Percentiles rank a stretch among this genome's conserved stretches.
Evolutionary conservation across 1,140 invertebrate genomes (phyloP).

Genomic region (Sycophaga agraensis): DNA sequence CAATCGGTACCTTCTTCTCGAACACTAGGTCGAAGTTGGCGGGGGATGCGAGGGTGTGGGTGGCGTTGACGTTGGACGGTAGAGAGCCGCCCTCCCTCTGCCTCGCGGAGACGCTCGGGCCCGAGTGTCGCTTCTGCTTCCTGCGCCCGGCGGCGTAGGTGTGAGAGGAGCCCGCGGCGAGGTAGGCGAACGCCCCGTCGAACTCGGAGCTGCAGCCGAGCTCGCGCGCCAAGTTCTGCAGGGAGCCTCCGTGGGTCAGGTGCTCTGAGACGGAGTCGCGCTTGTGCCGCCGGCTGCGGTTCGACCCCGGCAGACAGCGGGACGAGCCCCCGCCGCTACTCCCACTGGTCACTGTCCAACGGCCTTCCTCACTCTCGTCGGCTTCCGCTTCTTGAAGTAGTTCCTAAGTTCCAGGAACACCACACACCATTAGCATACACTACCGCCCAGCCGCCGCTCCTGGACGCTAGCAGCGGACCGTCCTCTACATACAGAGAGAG

Average conservation of each 20-base stretch:
- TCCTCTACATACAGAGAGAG: background rate
- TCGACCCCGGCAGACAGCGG: conserved; percentile 41
- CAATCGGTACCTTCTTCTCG: conserved; percentile 50
- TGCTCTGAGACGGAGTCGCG: conserved; percentile 57
- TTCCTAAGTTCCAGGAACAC: conserved; percentile 49
- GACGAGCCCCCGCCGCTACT: conserved; percentile 10
- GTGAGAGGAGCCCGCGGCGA: conserved; percentile 48
- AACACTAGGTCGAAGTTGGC: conserved; percentile 52
- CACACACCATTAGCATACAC: background rate
- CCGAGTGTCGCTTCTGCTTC: conserved; percentile 45
- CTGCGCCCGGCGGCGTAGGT: conserved; percentile 47
- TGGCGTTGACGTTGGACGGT: conserved; percentile 63
- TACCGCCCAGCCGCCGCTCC: too few relatives aligned
- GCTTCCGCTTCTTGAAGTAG: conserved; percentile 64
- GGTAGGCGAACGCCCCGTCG: conserved; percentile 49
- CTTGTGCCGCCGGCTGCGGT: conserved; percentile 52
- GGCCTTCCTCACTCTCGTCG: conserved; percentile 58
- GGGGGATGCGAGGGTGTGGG: conserved; percentile 50
- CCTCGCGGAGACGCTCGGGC: conserved; percentile 61
- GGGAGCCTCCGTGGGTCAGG: conserved; percentile 60
- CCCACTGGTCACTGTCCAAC: conserved; percentile 40
- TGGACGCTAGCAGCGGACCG: too few relatives aligned
- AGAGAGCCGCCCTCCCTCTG: conserved; percentile 69
- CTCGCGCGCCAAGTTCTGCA: conserved; percentile 61
- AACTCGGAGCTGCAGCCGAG: conserved; percentile 47